Conservation (phyloP, 2,113 vertebrate species). For the Danio rerio region GRCz12tu NC_133194.1:29801001-29801500, state of each 20-base stretch:
- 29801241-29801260: not conserved
- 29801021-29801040: slow-evolving; percentile 11
- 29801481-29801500: not conserved
- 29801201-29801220: not conserved
- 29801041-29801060: not conserved
- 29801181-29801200: not conserved
- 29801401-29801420: slow-evolving; percentile 10
- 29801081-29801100: not conserved
- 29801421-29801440: slow-evolving; percentile 6
- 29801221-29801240: slow-evolving; percentile 8
- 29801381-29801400: slow-evolving; percentile 43
- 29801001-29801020: not conserved
- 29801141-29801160: not conserved
- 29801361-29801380: slow-evolving; percentile 33
- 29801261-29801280: slow-evolving; percentile 23
- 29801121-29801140: not conserved
- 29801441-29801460: slow-evolving; percentile 14
- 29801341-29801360: slow-evolving; percentile 33
- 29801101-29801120: not conserved
- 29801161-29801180: not conserved
- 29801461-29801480: slow-evolving; percentile 8
- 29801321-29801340: slow-evolving; percentile 40
- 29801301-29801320: slow-evolving; percentile 30
- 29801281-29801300: slow-evolving; percentile 22
- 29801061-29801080: not conserved